A percentile compares a stretch with the other conserved stretches of the same genome.
Conservation (phyloP, 2,888 invertebrate species). For the Chirona hameri region DNA sequence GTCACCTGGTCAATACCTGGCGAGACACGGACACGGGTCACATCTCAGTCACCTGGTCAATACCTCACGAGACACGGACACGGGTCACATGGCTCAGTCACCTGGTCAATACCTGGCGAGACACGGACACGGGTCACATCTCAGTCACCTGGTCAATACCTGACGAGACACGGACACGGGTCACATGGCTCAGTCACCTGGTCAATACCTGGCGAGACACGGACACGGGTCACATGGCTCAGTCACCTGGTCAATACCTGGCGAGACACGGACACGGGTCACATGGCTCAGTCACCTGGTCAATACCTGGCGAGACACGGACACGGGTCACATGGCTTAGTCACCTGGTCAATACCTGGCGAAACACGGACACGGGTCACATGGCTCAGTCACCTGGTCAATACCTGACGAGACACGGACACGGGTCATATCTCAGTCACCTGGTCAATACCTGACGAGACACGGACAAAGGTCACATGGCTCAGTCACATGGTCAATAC, state of each 20-base stretch:
- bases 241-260: conserved; percentile 71
- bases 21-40: background rate
- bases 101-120: conserved; percentile 75
- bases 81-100: too few relatives aligned
- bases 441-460: conserved; percentile 69
- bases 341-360: conserved; percentile 73
- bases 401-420: conserved; percentile 58
- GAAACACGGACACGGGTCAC: background rate
- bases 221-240: background rate
- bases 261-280: background rate
- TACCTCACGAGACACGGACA: too few relatives aligned
- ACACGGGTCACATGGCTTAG: background rate
- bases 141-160: conserved; percentile 68
- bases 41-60: too few relatives aligned
- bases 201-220: conserved; percentile 64
- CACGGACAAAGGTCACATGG: background rate
- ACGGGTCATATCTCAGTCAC: conserved; percentile 45
- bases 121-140: background rate
- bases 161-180: conserved; percentile 45
- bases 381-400: conserved; percentile 59
- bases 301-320: conserved; percentile 61
- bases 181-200: conserved; percentile 54
- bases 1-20: background rate
- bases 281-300: conserved; percentile 56
- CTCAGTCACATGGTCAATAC: conserved; percentile 62